phyloP scores from a whole-genome alignment of 1,140 invertebrate species.

The Neodiprion lecontei region DNA sequence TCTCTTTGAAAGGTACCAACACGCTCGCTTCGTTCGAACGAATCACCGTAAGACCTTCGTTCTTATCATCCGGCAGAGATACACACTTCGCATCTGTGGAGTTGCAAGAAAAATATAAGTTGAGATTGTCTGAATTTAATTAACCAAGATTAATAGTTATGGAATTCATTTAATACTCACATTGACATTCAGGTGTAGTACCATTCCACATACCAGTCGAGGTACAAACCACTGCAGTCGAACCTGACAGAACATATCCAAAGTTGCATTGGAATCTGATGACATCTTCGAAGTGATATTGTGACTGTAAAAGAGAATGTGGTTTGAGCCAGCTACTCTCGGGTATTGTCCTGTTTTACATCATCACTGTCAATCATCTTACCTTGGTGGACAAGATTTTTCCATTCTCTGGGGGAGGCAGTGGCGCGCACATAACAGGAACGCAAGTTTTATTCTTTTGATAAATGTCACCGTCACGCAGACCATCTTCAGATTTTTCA shows the following conservation, averaged over 20 bases:
- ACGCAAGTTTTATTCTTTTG: constrained; percentile 96
- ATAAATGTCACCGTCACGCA: constrained; percentile 86
- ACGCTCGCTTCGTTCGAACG: constrained; percentile 80
- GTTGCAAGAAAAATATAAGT: constrained; percentile 20
- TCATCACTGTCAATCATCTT: constrained; percentile 20
- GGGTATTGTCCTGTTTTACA: not conserved
- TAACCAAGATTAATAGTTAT: constrained; percentile 9
- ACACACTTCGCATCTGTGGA: constrained; percentile 86
- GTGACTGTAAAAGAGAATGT: constrained; percentile 53
- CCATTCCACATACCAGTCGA: constrained; percentile 94
- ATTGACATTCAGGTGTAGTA: constrained; percentile 89
- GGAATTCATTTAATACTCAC: constrained; percentile 64
- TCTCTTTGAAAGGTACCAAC: constrained; percentile 86
- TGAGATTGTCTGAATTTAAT: not conserved
- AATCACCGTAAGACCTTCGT: constrained; percentile 81
- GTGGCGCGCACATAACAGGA: constrained; percentile 84
- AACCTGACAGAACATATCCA: constrained; percentile 90
- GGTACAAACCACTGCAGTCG: constrained; percentile 83
- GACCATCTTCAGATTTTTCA: constrained; percentile 83
- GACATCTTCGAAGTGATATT: constrained; percentile 90
- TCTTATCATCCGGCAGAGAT: constrained; percentile 86
- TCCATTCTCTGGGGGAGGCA: constrained; percentile 88
- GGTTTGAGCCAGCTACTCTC: not conserved
- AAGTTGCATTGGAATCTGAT: constrained; percentile 95
- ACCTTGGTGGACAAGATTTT: constrained; percentile 82